Evolutionary conservation across 1,140 invertebrate genomes (phyloP).

Genomic region (Cotesia chilonis): DNA sequence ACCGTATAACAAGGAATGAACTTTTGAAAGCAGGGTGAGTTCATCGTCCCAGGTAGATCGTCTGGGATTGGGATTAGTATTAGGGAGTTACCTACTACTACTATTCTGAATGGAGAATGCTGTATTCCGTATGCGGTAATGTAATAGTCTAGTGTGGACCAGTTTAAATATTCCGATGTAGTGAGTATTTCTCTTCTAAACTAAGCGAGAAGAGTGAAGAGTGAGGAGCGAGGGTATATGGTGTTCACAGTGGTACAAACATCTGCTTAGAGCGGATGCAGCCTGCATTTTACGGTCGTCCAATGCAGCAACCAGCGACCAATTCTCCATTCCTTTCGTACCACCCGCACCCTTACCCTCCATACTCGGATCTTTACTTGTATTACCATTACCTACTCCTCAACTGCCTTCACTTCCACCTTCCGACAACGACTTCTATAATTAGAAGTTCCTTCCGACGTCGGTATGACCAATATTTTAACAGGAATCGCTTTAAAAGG

Average conservation of each 20-base stretch:
- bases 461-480: slow-evolving; percentile 15
- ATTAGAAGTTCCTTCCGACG: slow-evolving; percentile 58
- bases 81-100: neutral
- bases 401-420: slow-evolving; percentile 45
- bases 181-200: slow-evolving; percentile 39
- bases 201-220: slow-evolving; percentile 32
- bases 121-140: too few relatives aligned
- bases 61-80: slow-evolving; percentile 7
- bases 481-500: neutral
- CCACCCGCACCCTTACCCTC: slow-evolving; percentile 48
- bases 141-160: slow-evolving; percentile 28
- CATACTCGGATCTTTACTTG: slow-evolving; percentile 32
- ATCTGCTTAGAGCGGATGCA: slow-evolving; percentile 64
- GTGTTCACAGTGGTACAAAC: slow-evolving; percentile 43
- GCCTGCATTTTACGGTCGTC: slow-evolving; percentile 62
- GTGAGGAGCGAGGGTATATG: too few relatives aligned
- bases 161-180: slow-evolving; percentile 9
- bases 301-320: slow-evolving; percentile 48
- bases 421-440: slow-evolving; percentile 58
- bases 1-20: neutral
- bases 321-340: slow-evolving; percentile 51
- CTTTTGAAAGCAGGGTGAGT: slow-evolving; percentile 34
- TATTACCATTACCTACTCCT: slow-evolving; percentile 29
- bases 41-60: slow-evolving; percentile 34
- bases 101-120: too few relatives aligned